Evolutionary conservation across 2,888 invertebrate species (phyloP), one percentile per base, ranked within the genome.

Genomic region (Hedychridium roseum): DNA sequence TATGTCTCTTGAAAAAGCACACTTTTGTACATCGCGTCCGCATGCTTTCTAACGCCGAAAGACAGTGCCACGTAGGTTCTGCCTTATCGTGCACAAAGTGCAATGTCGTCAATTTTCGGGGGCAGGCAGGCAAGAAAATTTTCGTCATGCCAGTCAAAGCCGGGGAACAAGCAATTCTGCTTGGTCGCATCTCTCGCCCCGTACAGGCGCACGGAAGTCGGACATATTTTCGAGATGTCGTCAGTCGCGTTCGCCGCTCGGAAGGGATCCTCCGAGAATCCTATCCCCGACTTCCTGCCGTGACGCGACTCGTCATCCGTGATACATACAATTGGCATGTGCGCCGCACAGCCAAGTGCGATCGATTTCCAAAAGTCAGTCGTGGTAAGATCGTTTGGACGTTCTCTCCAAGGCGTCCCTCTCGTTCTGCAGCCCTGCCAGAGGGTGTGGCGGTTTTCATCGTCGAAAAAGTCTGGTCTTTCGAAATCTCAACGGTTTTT

Each of bases 401-500:
- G 9, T n/a, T 9, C 23, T 23, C 23, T 4, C 23, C 4, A 9
- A 6, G 4, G 5, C 23, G 23, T 32, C 32, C 6, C 32, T 4
- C 7, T 32, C 32, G 32, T 16, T 1, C n/a, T 16, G 40, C 21
- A 4, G 27, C 27, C 4, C 3, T 7, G n/a, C 26, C 16, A 15
- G 26, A 47, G 59, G 57, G 53, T 51, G 57, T 54, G 59, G 53
- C 54, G 47, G 32, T 41, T 31, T 39, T 35, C 30, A 30, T n/a
- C 9, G 6, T 14, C 20, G 32, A 32, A 45, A 55, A 54, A 46
- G 36, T 50, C 43, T 34, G 28, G 36, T 36, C 41, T 48, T 48
- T 54, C 50, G 47, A 47, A 44, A 28, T 46, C 21, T 30, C 43
- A 54, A 58, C 46, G 46, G 58, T 54, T 50, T 53, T 60, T 31